Evolutionary conservation across 2,888 invertebrate species (phyloP), one percentile per base, ranked within the genome.

Genomic region (Pachliopta kotzebuea): DNA sequence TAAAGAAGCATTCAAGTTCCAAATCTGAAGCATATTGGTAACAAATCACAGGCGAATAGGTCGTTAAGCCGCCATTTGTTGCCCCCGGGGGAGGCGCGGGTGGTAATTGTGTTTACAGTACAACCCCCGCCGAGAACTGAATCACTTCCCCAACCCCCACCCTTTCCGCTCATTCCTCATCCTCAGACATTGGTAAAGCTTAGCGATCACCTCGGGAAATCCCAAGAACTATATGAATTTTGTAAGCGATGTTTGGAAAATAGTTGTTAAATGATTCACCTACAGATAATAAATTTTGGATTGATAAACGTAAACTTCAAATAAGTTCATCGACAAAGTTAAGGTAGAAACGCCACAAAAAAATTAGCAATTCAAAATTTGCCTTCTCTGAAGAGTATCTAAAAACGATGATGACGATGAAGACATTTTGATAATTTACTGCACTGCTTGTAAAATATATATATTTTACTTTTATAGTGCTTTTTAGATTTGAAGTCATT

Each of bases 21-120:
- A 87, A 86, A 90, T 87, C 87, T 88, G 81, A 85, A 85, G 87
- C 89, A 88, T 90, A 90, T 89, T 90, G 90, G 88, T 87, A 88
- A 90, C 90, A 90, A 90, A 90, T 90, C 90, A 90, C 88, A 79
- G 76, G 82, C 83, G 85, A 90, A 90, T 89, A 85, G 90, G 87
- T 89, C 90, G 90, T 90, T 90, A 89, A 90, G 88, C 87, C 82
- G 80, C 85, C 88, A 86, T 90, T 90, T 86, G 88, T 84, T 83
- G 86, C 79, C 85, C 81, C 77, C 74, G 70, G 75, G 78, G 81
- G 76, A 78, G 68, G 70, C 67, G 70, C 71, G 76, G 83, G 83
- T 75, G 85, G 89, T 90, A 89, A 90, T 86, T 86, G 85, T 85
- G 84, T 86, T 86, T 85, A 85, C 85, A 86, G 85, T 86, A 86